These are phyloP conservation scores for Eustalomyia histrio DNA, from an alignment of 2,888 invertebrate genomes.

Conservation along the genomic window DNA sequence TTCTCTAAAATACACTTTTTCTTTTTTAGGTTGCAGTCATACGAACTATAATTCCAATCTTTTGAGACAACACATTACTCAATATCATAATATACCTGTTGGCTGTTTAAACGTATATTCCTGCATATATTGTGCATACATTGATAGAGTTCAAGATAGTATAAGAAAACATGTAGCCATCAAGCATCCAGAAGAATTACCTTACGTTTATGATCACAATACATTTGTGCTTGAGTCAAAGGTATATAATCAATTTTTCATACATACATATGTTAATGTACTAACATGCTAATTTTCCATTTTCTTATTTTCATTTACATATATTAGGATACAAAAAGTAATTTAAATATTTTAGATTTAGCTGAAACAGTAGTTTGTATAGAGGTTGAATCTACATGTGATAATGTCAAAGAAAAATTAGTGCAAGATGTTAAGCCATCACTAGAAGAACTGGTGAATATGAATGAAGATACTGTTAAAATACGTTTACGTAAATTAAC, in stretches of 20 bases:
- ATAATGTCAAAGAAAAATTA: not conserved
- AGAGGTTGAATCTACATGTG: not conserved
- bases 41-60: slow-evolving; percentile 43
- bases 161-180: slow-evolving; percentile 62
- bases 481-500: slow-evolving; percentile 60
- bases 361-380: slow-evolving; percentile 16
- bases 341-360: slow-evolving; percentile 23
- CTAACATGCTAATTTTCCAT: not conserved
- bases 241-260: slow-evolving; percentile 31
- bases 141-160: slow-evolving; percentile 7
- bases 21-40: slow-evolving; percentile 56
- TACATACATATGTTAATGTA: slow-evolving; percentile 1
- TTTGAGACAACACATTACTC: slow-evolving; percentile 17
- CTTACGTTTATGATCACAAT: slow-evolving; percentile 60
- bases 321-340: slow-evolving; percentile 34
- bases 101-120: slow-evolving; percentile 52
- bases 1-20: too few species aligned
- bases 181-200: slow-evolving; percentile 62
- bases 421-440: slow-evolving; percentile 56
- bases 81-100: not conserved
- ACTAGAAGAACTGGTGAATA: slow-evolving; percentile 27
- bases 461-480: slow-evolving; percentile 55
- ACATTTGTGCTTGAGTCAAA: slow-evolving; percentile 1
- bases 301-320: not conserved
- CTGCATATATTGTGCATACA: slow-evolving; percentile 65